Percentiles rank a stretch among this genome's conserved stretches.
These are phyloP conservation scores for Tolypeutes matacus DNA, from an alignment of 2,797 vertebrate species.

Conservation along the genomic window DNA sequence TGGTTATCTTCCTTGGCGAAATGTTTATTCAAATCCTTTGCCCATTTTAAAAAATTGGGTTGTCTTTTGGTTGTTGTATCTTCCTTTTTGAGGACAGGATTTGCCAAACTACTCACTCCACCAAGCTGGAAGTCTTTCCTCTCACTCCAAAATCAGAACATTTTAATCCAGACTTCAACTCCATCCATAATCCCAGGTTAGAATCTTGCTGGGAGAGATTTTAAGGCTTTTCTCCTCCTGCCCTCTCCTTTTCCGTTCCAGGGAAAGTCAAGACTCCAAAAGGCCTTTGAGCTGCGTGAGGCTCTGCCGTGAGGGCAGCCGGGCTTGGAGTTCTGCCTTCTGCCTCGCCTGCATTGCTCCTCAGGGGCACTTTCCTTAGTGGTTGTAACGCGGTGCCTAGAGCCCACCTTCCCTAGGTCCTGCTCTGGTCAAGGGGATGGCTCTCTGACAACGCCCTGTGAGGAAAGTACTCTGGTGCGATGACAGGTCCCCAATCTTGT, in stretches of 20 bases:
- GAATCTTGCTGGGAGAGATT: neutral
- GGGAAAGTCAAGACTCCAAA: neutral
- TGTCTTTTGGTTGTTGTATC: too few relatives aligned
- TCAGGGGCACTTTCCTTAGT: neutral
- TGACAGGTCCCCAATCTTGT: neutral
- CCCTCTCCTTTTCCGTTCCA: neutral
- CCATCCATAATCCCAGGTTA: neutral
- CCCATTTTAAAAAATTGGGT: too few relatives aligned
- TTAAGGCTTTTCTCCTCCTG: neutral
- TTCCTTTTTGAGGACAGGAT: too few relatives aligned
- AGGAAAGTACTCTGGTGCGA: neutral
- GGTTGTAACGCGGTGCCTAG: neutral
- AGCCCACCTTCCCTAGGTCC: neutral
- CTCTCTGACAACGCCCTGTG: neutral
- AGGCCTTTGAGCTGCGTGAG: neutral
- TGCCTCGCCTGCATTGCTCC: neutral
- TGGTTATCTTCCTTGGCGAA: too few relatives aligned
- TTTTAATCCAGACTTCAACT: neutral
- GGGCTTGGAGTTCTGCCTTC: neutral
- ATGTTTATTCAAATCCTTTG: too few relatives aligned
- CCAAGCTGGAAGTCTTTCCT: neutral
- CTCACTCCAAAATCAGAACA: neutral
- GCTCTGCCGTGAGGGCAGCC: neutral
- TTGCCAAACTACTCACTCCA: too few relatives aligned
- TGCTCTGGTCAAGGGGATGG: neutral